Conservation (phyloP, 2,888 invertebrate genomes). For the Lepidochrysops patricia region DNA sequence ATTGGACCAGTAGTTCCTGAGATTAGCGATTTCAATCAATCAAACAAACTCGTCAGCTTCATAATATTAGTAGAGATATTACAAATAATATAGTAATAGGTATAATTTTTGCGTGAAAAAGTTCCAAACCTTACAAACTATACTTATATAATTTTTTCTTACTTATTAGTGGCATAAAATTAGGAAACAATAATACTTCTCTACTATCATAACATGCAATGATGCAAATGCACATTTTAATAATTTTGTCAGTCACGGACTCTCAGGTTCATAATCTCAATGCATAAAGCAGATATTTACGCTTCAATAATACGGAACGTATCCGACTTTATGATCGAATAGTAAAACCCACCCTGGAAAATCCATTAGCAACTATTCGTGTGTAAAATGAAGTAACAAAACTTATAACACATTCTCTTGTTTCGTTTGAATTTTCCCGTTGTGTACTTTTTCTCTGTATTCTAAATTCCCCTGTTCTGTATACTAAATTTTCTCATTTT, state of each 20-base stretch:
- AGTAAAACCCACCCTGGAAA: slow-evolving; percentile 57
- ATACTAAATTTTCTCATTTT: slow-evolving; percentile 28
- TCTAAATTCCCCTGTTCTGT: slow-evolving; percentile 33
- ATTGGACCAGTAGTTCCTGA: too few species aligned
- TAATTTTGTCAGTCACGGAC: slow-evolving; percentile 49
- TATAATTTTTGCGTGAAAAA: too few species aligned
- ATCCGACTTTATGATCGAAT: slow-evolving; percentile 46
- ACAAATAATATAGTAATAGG: too few species aligned
- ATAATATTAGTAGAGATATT: too few species aligned
- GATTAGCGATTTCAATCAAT: too few species aligned
- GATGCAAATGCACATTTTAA: slow-evolving; percentile 29
- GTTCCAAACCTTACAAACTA: too few species aligned
- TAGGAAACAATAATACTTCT: neutral
- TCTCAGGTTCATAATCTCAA: slow-evolving; percentile 42
- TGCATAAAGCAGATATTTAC: slow-evolving; percentile 51
- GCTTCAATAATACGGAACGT: slow-evolving; percentile 53
- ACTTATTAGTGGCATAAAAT: neutral
- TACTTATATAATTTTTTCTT: too few species aligned
- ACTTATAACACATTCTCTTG: slow-evolving; percentile 42
- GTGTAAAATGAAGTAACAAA: slow-evolving; percentile 47
- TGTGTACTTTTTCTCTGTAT: too few species aligned
- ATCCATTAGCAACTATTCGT: slow-evolving; percentile 55
- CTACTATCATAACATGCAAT: neutral
- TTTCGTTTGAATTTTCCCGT: slow-evolving; percentile 28
- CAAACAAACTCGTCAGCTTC: too few species aligned